Evolutionary conservation across 2,113 vertebrate species (phyloP).

Genomic region (Lepisosteus oculatus): DNA sequence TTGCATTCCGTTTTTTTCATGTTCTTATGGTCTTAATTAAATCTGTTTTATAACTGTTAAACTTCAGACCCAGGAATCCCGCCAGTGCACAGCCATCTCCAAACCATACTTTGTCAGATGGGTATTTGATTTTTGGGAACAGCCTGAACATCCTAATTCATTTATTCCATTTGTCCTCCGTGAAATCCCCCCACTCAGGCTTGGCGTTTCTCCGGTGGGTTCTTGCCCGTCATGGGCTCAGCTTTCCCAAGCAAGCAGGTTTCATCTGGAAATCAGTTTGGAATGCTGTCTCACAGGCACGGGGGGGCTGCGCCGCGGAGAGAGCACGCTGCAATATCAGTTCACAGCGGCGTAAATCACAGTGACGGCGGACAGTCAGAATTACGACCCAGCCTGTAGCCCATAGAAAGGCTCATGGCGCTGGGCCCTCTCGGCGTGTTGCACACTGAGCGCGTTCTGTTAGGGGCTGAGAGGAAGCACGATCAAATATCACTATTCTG

Average conservation of each 20-base stretch:
- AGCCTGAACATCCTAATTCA: slow-evolving; percentile 25
- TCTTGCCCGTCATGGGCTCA: slow-evolving; percentile 19
- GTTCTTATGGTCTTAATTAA: too few species aligned
- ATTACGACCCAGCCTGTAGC: neutral
- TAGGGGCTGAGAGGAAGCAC: slow-evolving; percentile 23
- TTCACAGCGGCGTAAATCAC: neutral
- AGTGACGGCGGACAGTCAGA: slow-evolving; percentile 14
- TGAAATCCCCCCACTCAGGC: slow-evolving; percentile 7
- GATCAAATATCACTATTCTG: slow-evolving; percentile 23
- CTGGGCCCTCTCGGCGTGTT: slow-evolving; percentile 12
- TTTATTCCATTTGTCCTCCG: slow-evolving; percentile 33
- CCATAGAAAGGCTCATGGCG: slow-evolving; percentile 4
- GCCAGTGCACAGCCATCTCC: too few species aligned
- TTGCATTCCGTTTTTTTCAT: too few species aligned
- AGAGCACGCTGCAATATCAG: neutral
- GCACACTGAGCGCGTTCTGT: slow-evolving; percentile 27
- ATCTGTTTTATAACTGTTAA: too few species aligned
- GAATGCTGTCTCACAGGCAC: slow-evolving; percentile 30
- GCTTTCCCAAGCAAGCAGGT: slow-evolving; percentile 24
- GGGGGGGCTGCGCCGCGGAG: neutral
- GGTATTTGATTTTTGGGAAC: slow-evolving; percentile 5
- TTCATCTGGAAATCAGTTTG: slow-evolving; percentile 30
- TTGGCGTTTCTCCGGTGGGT: slow-evolving; percentile 14
- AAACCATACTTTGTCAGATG: slow-evolving; percentile 7
- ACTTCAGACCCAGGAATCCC: too few species aligned